Evolutionary conservation across 1,140 invertebrate genomes (phyloP).

Genomic region (Papilio polytes): DNA sequence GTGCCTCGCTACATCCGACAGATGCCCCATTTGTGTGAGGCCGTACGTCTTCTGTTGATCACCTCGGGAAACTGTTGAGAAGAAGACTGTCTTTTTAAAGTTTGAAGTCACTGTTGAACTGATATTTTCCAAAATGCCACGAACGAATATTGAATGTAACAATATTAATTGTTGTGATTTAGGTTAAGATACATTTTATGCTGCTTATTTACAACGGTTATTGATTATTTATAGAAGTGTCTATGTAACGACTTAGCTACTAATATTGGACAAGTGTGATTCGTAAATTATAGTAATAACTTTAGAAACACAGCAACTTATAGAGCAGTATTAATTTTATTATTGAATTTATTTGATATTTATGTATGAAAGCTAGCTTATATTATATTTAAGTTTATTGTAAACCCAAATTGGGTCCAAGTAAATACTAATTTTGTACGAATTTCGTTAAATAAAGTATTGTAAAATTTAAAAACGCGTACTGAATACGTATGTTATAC

Average conservation of each 20-base stretch:
- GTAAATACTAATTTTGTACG: conserved; percentile 41
- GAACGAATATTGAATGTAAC: not conserved
- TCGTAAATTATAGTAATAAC: not conserved
- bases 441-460: conserved; percentile 42
- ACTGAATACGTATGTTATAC: not conserved
- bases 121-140: conserved; percentile 15
- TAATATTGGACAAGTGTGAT: conserved; percentile 2
- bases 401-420: conserved; percentile 47
- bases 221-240: not conserved
- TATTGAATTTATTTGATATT: conserved; percentile 6
- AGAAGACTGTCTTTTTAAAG: conserved; percentile 33
- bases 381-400: conserved; percentile 4
- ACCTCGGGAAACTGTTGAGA: not conserved
- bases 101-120: conserved; percentile 1
- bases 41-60: conserved; percentile 75
- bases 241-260: conserved; percentile 1
- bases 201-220: not conserved
- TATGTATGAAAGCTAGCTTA: conserved; percentile 21
- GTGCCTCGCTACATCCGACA: conserved; percentile 87
- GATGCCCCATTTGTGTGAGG: conserved; percentile 89
- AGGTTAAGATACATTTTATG: conserved; percentile 24
- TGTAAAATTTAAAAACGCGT: not conserved
- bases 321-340: conserved; percentile 30
- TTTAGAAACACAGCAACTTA: not conserved
- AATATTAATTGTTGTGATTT: conserved; percentile 35